Evolutionary conservation across 92 coral and sea anemone species (phyloP).

Genomic region (Actinernus sp.): DNA sequence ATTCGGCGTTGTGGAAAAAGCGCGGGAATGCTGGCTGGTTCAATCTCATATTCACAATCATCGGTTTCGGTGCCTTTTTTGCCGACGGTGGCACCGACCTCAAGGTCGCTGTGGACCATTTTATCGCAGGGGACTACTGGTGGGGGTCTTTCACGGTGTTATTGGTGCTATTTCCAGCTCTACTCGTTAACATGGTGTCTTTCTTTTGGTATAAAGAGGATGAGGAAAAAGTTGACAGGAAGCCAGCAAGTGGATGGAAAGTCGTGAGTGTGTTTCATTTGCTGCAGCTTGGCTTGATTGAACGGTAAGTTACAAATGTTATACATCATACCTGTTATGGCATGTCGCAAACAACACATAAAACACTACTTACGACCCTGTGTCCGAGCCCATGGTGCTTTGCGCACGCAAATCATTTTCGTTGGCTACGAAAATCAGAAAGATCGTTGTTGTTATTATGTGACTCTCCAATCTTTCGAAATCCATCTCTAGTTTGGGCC

Average conservation of each 20-base stretch:
- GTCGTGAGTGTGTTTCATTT: slow-evolving; percentile 49
- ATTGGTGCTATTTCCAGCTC: slow-evolving; percentile 68
- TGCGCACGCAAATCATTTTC: no score
- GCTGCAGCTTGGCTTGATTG: slow-evolving; percentile 70
- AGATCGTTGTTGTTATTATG: no score
- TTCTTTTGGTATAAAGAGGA: slow-evolving; percentile 88
- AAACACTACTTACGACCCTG: no score
- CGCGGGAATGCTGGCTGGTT: slow-evolving; percentile 84
- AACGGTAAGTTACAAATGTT: slow-evolving; percentile 60
- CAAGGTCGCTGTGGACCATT: slow-evolving; percentile 87
- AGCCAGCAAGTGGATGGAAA: slow-evolving; percentile 78
- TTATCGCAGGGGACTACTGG: slow-evolving; percentile 41
- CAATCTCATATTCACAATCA: slow-evolving; percentile 45
- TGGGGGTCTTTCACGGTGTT: slow-evolving; percentile 77
- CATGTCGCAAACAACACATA: no score
- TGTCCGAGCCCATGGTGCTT: no score
- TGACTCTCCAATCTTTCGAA: no score
- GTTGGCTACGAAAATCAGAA: no score
- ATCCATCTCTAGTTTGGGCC: no score
- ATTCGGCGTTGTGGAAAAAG: slow-evolving; percentile 68
- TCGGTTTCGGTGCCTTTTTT: slow-evolving; percentile 74
- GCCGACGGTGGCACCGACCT: slow-evolving; percentile 83
- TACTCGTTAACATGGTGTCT: slow-evolving; percentile 71
- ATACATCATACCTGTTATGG: no score
- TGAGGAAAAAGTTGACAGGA: slow-evolving; percentile 22